Evolutionary conservation across 2,797 vertebrate species (phyloP).

Genomic region (Chromobotia macracanthus): DNA sequence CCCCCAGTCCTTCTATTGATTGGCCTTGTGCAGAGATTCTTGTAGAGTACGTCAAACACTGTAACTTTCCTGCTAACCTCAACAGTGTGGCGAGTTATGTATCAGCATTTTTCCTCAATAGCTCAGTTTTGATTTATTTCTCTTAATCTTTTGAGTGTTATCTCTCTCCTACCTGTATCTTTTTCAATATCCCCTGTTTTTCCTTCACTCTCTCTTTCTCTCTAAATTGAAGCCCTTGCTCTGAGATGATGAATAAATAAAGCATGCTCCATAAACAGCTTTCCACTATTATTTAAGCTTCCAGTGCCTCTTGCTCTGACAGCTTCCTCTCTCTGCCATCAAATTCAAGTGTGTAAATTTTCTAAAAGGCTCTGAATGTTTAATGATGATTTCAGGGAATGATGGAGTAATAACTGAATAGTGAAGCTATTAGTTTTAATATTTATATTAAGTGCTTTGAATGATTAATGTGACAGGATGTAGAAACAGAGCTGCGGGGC

Average conservation of each 20-base stretch:
- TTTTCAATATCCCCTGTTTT: constrained; percentile 47
- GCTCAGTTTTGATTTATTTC: constrained; percentile 86
- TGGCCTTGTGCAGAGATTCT: constrained; percentile 93
- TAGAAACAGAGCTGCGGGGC: constrained; percentile 97
- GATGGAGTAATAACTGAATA: constrained; percentile 99
- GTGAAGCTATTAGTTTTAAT: constrained; percentile 99
- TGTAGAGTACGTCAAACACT: constrained; percentile 79
- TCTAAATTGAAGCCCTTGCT: constrained; percentile 89
- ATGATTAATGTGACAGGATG: constrained; percentile 99
- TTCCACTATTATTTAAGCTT: constrained; percentile 97
- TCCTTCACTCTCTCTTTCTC: constrained; percentile 69
- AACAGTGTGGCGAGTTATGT: constrained; percentile 87
- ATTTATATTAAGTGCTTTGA: constrained; percentile 99
- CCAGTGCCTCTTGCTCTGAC: constrained; percentile 84
- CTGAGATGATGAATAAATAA: constrained; percentile 99
- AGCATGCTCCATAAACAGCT: constrained; percentile 98
- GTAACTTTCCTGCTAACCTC: constrained; percentile 68
- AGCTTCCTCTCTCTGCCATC: constrained; percentile 88
- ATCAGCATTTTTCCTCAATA: constrained; percentile 84
- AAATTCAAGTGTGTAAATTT: constrained; percentile 99
- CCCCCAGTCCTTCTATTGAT: constrained; percentile 90
- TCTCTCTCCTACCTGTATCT: constrained; percentile 57
- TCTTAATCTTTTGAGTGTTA: constrained; percentile 41
- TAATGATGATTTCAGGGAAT: constrained; percentile 99
- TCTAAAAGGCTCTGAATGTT: constrained; percentile 99